Conservation (phyloP, 2,113 vertebrate genomes). For the Siniperca chuatsi region DNA sequence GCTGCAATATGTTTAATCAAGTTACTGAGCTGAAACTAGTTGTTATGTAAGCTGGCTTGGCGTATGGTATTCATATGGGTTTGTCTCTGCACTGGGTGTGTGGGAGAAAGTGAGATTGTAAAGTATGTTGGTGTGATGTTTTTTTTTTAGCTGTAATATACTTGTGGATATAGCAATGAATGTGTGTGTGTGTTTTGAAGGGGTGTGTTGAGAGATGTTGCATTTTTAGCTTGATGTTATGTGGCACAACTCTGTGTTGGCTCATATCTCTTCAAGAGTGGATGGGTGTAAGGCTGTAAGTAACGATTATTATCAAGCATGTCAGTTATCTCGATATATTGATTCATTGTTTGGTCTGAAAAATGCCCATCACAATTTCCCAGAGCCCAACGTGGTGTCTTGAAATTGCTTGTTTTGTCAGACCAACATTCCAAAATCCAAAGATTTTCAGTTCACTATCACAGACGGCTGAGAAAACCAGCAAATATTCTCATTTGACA, state of each 20-base stretch:
- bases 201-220: constrained; percentile 12
- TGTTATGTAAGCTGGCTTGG: constrained; percentile 41
- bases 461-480: background rate
- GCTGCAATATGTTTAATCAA: constrained; percentile 27
- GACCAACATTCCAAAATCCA: background rate
- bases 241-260: constrained; percentile 22
- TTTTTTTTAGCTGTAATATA: constrained; percentile 1
- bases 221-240: constrained; percentile 15
- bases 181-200: constrained; percentile 26
- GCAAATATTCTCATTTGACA: background rate
- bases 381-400: background rate
- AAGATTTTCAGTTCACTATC: background rate
- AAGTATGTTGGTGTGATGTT: constrained; percentile 21
- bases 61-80: constrained; percentile 31
- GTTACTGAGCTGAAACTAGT: constrained; percentile 15
- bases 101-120: constrained; percentile 41
- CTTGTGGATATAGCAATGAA: background rate
- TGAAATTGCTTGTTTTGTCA: background rate
- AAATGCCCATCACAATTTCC: background rate
- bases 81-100: constrained; percentile 26
- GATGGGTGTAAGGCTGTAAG: background rate
- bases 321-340: background rate
- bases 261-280: constrained; percentile 9
- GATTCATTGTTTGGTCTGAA: background rate
- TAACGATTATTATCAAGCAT: background rate